Conservation (phyloP, 1,140 invertebrate species). For the Nephotettix cincticeps region DNA sequence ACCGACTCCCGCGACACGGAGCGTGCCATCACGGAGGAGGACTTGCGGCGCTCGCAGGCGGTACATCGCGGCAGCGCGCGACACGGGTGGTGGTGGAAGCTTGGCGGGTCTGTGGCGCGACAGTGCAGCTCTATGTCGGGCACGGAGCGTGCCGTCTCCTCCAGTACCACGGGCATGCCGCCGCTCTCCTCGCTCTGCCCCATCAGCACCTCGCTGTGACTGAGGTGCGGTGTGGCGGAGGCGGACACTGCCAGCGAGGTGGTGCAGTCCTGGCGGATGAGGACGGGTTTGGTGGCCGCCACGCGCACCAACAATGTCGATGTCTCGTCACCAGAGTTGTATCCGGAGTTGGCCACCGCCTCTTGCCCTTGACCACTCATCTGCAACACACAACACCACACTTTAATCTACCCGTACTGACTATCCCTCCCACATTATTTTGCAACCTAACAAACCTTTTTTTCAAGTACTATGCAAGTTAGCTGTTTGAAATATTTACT, state of each 20-base stretch:
- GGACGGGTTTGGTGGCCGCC: constrained; percentile 64
- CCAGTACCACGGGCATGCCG: constrained; percentile 49
- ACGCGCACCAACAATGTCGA: constrained; percentile 61
- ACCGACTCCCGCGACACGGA: constrained; percentile 60
- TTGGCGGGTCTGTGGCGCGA: constrained; percentile 49
- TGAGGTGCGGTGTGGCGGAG: constrained; percentile 68
- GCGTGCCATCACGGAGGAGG: constrained; percentile 42
- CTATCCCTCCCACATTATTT: too few relatives aligned
- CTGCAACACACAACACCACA: not conserved
- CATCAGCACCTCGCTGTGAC: constrained; percentile 57
- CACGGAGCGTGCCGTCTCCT: constrained; percentile 68
- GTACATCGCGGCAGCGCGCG: constrained; percentile 26
- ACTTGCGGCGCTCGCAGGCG: constrained; percentile 46
- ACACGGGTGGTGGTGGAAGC: constrained; percentile 41
- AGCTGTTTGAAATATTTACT: too few relatives aligned
- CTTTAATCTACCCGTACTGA: too few relatives aligned
- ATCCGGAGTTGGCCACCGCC: constrained; percentile 59
- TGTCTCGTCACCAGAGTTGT: constrained; percentile 75
- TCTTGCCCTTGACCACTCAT: constrained; percentile 41
- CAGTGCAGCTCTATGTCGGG: constrained; percentile 88
- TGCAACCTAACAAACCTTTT: too few relatives aligned
- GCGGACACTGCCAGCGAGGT: constrained; percentile 62
- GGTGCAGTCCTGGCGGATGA: constrained; percentile 81
- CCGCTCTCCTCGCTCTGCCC: constrained; percentile 77
- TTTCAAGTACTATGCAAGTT: too few relatives aligned